phyloP scores from a whole-genome alignment of 2,888 invertebrate genomes.

The Matsumyia berberina region DNA sequence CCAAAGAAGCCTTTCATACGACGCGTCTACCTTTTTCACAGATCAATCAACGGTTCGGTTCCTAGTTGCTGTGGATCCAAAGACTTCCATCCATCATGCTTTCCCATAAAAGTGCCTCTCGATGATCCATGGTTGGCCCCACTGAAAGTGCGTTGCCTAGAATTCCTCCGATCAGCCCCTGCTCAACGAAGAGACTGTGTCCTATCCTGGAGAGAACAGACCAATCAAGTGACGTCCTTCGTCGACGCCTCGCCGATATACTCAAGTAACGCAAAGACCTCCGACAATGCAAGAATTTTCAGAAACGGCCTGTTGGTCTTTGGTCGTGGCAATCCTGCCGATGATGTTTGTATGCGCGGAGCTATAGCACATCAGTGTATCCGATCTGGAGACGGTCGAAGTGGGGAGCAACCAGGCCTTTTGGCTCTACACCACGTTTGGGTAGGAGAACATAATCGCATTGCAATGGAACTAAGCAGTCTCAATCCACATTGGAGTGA shows the following conservation, averaged over 20 bases:
- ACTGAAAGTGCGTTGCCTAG: conserved; percentile 90
- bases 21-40: conserved; percentile 59
- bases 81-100: conserved; percentile 92
- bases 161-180: conserved; percentile 93
- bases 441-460: conserved; percentile 86
- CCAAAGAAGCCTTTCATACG: too few relatives aligned
- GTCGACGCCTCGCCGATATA: conserved; percentile 93
- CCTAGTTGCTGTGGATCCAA: conserved; percentile 89
- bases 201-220: conserved; percentile 93
- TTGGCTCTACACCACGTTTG: conserved; percentile 84
- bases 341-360: conserved; percentile 89
- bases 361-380: conserved; percentile 91
- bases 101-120: conserved; percentile 90
- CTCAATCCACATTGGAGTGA: conserved; percentile 95
- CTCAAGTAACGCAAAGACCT: conserved; percentile 90
- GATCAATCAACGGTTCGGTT: conserved; percentile 90
- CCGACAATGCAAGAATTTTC: conserved; percentile 90
- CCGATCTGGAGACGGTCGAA: conserved; percentile 90
- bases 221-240: conserved; percentile 93
- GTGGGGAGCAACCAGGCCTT: conserved; percentile 91
- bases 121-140: conserved; percentile 90
- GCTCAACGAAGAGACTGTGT: conserved; percentile 92
- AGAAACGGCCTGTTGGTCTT: conserved; percentile 89
- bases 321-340: conserved; percentile 88
- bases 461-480: conserved; percentile 89